Evolutionary conservation across 2,797 vertebrate genomes (phyloP), one percentile per base, ranked within the genome.

Genomic region (Rhinogobio ventralis): DNA sequence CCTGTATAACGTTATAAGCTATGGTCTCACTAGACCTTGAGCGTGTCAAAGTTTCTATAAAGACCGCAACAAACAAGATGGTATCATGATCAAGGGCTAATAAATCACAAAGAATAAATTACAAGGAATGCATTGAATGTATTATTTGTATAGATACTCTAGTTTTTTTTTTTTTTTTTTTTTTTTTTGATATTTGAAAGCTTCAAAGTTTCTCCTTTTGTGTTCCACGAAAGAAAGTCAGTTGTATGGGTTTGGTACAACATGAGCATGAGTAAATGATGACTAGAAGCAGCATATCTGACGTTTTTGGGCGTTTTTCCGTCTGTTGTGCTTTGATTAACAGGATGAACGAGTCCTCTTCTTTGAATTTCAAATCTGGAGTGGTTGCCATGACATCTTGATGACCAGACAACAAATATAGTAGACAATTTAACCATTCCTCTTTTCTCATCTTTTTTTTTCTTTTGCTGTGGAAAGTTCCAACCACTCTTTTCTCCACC

Each of bases 391-490:
- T 93, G 89, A 87, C 85, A 73, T 55, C 74, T 39, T 80, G 89
- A 91, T 89, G 89, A 83, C 88, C 77, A 83, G 68, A 78, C 89
- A 93, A 90, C 89, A 93, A 93, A 92, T 88, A 92, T 42, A 87
- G 23, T 81, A 81, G 74, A 69, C 85, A 14, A 30, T 84, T 81
- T 39, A 86, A 45, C 73, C 80, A 39, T 81, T 86, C 84, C 51
- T 51, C 33, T 46, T 30, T 57, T 78, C 19, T 55, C 51, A 68
- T 72, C 76, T 85, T 81, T 85, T 90, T 8, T 30, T 62, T 87
- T 87, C 89, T 86, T 87, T 90, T 90, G 88, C 91, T 88, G 87
- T 93, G 91, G 88, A 93, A 87, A 82, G 91, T 93, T 92, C 91
- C 89, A 89, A 85, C 86, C 77, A 77, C 85, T 49, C 51, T 55